A percentile compares a stretch with the other conserved stretches of the same genome.
phyloP scores from a whole-genome alignment of 2,113 vertebrate species.

The Falcunculus frontatus region DNA sequence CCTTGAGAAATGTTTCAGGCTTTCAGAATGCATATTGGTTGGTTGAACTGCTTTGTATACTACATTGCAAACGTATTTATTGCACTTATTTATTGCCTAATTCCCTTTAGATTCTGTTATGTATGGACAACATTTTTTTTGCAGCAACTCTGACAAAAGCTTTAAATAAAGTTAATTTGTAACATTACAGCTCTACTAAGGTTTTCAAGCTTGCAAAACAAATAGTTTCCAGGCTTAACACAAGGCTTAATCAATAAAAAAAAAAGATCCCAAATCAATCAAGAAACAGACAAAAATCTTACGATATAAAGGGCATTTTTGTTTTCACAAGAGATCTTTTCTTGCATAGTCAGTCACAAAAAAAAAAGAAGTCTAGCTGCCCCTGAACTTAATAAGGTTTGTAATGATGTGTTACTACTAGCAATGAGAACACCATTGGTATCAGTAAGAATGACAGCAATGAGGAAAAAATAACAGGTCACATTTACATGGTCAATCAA shows the following conservation, averaged over 20 bases:
- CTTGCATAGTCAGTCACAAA: not conserved
- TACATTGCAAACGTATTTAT: not conserved
- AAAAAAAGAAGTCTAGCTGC: not conserved
- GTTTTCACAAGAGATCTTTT: not conserved
- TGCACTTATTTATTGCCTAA: conserved; percentile 25
- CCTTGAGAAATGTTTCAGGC: not conserved
- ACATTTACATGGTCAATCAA: not conserved
- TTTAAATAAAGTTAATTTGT: not conserved
- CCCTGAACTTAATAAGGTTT: not conserved
- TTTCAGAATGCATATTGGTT: not conserved
- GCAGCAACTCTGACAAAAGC: not conserved
- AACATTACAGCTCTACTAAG: not conserved
- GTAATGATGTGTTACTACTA: not conserved
- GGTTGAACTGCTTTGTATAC: not conserved
- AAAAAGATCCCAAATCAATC: not conserved
- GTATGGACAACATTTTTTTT: not conserved
- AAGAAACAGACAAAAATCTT: not conserved
- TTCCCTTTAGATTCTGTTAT: conserved; percentile 6
- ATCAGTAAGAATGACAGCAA: not conserved
- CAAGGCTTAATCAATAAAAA: not conserved
- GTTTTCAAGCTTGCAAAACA: not conserved
- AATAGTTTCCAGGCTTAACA: not conserved
- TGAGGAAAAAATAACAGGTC: not conserved
- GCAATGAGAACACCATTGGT: not conserved
- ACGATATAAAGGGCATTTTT: not conserved